Evolutionary conservation across 2,797 vertebrate species (phyloP), one percentile per base, ranked within the genome.

Genomic region (Caiman crocodilus): DNA sequence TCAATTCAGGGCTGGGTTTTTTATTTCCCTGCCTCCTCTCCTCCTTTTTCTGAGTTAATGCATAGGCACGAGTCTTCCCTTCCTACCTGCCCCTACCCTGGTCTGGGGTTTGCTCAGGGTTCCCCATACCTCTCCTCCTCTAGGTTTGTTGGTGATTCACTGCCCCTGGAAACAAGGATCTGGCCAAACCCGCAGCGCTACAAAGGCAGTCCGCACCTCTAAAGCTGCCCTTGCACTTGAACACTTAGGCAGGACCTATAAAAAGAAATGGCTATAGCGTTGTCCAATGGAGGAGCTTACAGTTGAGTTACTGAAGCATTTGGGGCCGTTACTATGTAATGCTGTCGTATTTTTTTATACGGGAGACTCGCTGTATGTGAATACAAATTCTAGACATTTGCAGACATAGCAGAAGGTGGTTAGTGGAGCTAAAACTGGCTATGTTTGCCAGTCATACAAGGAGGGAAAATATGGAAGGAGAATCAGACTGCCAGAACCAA

Each of bases 41-140:
- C n/a, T 2, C 84, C 20, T 42, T 14, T 0, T 0, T 61, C 58
- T 58, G 32, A 11, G 75, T 64, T 59, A 18, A 20, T 0, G 5
- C 5, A 1, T 4, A 1, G 20, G 8, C 61, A 30, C 21, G 2
- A 14, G 1, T 12, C 32, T 64, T 15, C 79, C 35, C 12, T 79
- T 67, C 28, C 55, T 18, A 0, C 32, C 57, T 13, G 4, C 30
- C 59, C 5, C 0, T 9, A 20, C 78, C 74, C 21, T 4, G 3
- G 7, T 57, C 63, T 12, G 50, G 80, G 55, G 60, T 76, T 80
- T 28, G 59, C 74, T 61, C 11, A 0, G n/a, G 83, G n/a, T 73
- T 79, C 50, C 15, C 75, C 56, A 30, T 13, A 2, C 2, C 0
- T 14, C 35, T 28, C 23, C 55, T 86, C 69, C 59, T 23, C 16